Percentiles rank a stretch among this genome's conserved stretches.
phyloP scores from a whole-genome alignment of 2,797 vertebrate species.

The Poeciliopsis infans region DNA sequence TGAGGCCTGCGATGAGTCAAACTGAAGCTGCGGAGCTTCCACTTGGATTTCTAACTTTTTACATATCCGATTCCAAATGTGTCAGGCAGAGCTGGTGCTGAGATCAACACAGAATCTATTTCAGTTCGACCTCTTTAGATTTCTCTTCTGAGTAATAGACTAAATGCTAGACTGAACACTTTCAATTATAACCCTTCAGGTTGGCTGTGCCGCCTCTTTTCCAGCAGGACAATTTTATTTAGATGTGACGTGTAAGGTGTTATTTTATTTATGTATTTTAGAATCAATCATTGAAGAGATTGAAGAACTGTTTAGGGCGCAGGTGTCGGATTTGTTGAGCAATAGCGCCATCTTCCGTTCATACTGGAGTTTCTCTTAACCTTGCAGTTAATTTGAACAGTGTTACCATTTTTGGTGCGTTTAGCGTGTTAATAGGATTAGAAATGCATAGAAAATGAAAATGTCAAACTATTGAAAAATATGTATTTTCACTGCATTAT shows the following conservation, averaged over 20 bases:
- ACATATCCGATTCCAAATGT: no score
- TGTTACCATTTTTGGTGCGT: neutral
- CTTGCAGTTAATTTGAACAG: neutral
- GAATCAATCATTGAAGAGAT: neutral
- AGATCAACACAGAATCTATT: neutral
- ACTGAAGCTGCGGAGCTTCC: neutral
- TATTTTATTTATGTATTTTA: no score
- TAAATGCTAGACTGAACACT: slow-evolving; percentile 12
- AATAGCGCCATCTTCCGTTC: slow-evolving; percentile 59
- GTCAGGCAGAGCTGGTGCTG: neutral
- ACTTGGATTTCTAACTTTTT: neutral
- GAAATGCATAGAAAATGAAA: neutral
- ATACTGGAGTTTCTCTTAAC: neutral
- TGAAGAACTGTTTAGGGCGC: neutral
- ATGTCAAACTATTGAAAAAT: neutral
- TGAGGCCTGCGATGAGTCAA: slow-evolving; percentile 16
- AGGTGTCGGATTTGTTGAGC: slow-evolving; percentile 31
- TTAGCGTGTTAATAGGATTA: neutral
- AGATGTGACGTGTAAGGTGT: neutral
- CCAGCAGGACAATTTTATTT: neutral
- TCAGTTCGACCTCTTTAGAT: neutral
- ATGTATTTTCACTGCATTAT: no score
- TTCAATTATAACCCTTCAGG: neutral
- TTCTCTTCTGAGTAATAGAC: neutral
- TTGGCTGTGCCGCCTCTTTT: neutral